Base-by-base conservation (phyloP, 1,140 invertebrate species). In the Heliothis virescens region DNA sequence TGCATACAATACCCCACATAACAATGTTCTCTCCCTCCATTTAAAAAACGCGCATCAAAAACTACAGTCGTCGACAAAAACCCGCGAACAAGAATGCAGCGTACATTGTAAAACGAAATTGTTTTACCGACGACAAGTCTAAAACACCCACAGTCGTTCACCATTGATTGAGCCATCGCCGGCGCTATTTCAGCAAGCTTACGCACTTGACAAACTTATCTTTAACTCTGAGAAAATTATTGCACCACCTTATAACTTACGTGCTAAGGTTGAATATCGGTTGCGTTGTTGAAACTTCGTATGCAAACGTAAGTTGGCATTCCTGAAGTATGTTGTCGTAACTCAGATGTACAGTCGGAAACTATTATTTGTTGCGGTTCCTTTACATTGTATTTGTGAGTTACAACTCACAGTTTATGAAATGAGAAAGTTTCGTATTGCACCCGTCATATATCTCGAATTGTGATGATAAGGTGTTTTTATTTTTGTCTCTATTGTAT, bases 301-400 rank as follows among this genome's bases (percentile, higher is more conserved):
- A 4, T 55, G 77, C 55, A 82, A 34, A 71, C 15, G 21, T 78
- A 85, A 80, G 16, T 60, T 87, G 57, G 86, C 84, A 55, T 57
- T 73, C 63, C 80, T 85, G 86, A 89, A 91, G 90, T 91, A 89
- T 88, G 86, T 81, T 87, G 91, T 90, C 89, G 86, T 92, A 93
- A 93, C 85, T 93, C 90, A 92, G 81, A 84, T 71, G 83, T 86
- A 88, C 87, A 86, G 90, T 90, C 89, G 89, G 91, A 91, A 91
- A 90, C 88, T 92, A 92, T 92, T 89, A 93, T 92, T 93, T 93
- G 90, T 88, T 93, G 92, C 81, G 92, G 92, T 92, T 89, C 84
- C 67, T 80, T 87, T 82, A 92, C 91, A 91, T 89, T 92, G 92
- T 92, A 89, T 87, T 87, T n/a, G 89, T 89, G 82, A 88, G 86